Conservation (phyloP, 2,888 invertebrate genomes). For the Ypsolopha scabrella region DNA sequence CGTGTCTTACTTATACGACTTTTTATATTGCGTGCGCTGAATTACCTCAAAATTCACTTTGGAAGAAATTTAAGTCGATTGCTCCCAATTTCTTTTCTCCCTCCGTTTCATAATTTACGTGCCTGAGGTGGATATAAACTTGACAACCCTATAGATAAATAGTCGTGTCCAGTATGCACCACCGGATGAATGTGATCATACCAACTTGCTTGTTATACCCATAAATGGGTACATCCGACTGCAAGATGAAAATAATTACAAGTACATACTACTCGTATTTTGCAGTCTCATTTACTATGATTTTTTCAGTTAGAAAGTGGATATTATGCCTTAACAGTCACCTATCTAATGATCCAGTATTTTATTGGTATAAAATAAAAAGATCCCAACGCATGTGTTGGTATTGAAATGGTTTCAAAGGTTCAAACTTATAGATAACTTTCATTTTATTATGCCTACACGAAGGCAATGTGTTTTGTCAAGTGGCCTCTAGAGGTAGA, state of each 20-base stretch:
- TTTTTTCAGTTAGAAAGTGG: conserved; percentile 21
- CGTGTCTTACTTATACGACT: too few relatives aligned
- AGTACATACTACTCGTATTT: conserved; percentile 12
- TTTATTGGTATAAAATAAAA: too few relatives aligned
- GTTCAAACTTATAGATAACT: too few relatives aligned
- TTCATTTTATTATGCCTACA: too few relatives aligned
- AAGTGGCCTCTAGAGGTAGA: conserved; percentile 19
- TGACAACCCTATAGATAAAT: background rate
- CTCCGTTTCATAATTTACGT: background rate
- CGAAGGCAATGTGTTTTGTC: conserved; percentile 16
- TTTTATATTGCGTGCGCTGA: too few relatives aligned
- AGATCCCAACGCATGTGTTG: too few relatives aligned
- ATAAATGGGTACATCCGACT: conserved; percentile 21
- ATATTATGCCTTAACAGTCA: too few relatives aligned
- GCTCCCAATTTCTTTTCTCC: background rate
- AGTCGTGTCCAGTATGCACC: background rate
- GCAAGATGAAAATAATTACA: conserved; percentile 23
- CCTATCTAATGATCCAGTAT: too few relatives aligned
- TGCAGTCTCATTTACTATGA: conserved; percentile 15
- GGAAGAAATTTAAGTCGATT: too few relatives aligned
- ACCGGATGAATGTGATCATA: conserved; percentile 16
- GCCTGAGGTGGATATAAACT: background rate
- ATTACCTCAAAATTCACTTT: too few relatives aligned
- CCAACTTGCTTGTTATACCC: conserved; percentile 7
- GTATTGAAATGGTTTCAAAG: too few relatives aligned